Conservation (phyloP, 2,113 vertebrate genomes). For the Sylvietta virens region DNA sequence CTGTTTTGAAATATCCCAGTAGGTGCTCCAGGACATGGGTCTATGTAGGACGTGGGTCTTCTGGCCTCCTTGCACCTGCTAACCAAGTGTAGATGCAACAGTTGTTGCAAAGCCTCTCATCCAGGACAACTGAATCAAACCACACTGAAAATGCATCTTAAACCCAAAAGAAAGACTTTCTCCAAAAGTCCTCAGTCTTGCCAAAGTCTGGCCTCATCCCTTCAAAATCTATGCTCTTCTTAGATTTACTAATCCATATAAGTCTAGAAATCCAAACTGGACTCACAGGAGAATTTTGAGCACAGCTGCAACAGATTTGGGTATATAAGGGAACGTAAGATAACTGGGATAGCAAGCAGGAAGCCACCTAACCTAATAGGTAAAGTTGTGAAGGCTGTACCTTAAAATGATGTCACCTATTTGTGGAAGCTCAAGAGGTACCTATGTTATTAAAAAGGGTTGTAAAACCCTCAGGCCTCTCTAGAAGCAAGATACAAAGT, state of each 20-base stretch:
- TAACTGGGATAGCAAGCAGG: neutral
- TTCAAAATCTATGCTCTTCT: neutral
- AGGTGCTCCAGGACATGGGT: neutral
- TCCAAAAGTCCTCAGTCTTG: neutral
- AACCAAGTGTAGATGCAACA: neutral
- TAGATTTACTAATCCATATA: neutral
- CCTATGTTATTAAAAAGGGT: neutral
- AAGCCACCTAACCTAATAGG: neutral
- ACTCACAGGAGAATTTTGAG: neutral
- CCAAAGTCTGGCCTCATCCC: neutral
- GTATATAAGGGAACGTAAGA: neutral
- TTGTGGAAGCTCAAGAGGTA: neutral
- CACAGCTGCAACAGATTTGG: neutral
- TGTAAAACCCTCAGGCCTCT: neutral
- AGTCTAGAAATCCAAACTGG: neutral
- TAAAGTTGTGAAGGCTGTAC: neutral
- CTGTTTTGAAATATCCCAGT: neutral
- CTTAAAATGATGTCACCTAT: neutral
- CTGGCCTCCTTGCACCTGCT: neutral
- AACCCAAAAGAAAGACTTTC: neutral
- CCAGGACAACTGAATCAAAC: neutral
- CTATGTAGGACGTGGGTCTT: neutral
- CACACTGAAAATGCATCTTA: neutral
- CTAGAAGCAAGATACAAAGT: neutral
- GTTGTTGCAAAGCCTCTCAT: neutral